These are phyloP conservation scores for Mastomys coucha DNA, from an alignment of 2,113 vertebrate species.

Conservation along the genomic window DNA sequence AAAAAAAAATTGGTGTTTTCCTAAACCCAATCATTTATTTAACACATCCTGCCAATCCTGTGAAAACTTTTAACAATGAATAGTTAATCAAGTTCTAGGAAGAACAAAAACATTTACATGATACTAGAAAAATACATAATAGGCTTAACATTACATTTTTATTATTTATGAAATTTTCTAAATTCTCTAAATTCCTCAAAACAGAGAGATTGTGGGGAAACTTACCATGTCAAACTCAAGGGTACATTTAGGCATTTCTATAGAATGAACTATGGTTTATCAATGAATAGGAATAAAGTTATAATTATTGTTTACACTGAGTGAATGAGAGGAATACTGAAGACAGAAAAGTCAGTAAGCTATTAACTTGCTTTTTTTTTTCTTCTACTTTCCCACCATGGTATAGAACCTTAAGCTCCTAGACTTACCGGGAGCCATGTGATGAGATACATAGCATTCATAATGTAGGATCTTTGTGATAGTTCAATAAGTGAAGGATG, in stretches of 20 bases:
- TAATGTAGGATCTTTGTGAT: not conserved
- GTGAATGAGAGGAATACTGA: not conserved
- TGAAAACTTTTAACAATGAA: not conserved
- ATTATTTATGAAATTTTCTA: not conserved
- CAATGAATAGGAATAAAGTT: not conserved
- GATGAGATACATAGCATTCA: not conserved
- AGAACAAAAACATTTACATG: not conserved
- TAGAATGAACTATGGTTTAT: not conserved
- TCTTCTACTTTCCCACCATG: not conserved
- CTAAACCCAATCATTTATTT: not conserved
- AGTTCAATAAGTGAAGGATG: not conserved
- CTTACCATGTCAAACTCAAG: not conserved
- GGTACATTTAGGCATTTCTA: not conserved
- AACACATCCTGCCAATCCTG: rapidly evolving
- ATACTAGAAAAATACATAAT: not conserved
- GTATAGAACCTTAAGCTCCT: not conserved
- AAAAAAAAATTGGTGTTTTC: not conserved
- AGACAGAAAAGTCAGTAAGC: not conserved
- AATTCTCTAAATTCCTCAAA: not conserved
- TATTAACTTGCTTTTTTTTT: not conserved
- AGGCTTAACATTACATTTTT: not conserved
- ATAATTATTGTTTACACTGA: not conserved
- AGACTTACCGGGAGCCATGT: not conserved
- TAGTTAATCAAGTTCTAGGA: not conserved
- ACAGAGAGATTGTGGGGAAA: not conserved